These are phyloP conservation scores for Acanthosoma haemorrhoidale DNA, from an alignment of 2,888 invertebrate species.

Conservation along the genomic window DNA sequence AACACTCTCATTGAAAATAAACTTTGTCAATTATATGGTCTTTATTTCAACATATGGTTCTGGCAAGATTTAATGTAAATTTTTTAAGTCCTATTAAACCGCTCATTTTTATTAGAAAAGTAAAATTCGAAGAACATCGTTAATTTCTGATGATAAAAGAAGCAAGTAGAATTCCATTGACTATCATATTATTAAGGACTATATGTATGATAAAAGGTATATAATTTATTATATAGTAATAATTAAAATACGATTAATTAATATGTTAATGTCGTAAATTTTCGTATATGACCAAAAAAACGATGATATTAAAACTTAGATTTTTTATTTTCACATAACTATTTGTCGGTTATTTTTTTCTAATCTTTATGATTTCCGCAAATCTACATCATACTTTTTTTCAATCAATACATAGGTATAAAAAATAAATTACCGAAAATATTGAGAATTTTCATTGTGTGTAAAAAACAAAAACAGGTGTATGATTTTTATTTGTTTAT, in stretches of 20 bases:
- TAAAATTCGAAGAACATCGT: background rate
- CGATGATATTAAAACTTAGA: too few relatives aligned
- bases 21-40: background rate
- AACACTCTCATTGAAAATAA: background rate
- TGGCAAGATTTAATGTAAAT: background rate
- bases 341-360: too few relatives aligned
- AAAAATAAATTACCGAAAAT: too few relatives aligned
- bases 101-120: background rate
- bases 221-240: background rate
- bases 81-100: background rate
- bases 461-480: too few relatives aligned
- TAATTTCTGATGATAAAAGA: background rate
- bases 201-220: conserved; percentile 1
- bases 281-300: too few relatives aligned
- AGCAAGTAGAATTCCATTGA: background rate
- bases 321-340: too few relatives aligned
- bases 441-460: too few relatives aligned
- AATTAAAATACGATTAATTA: background rate
- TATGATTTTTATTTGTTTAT: too few relatives aligned
- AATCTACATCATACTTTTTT: too few relatives aligned
- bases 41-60: background rate
- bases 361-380: too few relatives aligned
- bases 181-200: background rate
- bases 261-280: too few relatives aligned
- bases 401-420: too few relatives aligned